Conservation (phyloP, 2,888 invertebrate genomes). For the Apocheima hispidaria region DNA sequence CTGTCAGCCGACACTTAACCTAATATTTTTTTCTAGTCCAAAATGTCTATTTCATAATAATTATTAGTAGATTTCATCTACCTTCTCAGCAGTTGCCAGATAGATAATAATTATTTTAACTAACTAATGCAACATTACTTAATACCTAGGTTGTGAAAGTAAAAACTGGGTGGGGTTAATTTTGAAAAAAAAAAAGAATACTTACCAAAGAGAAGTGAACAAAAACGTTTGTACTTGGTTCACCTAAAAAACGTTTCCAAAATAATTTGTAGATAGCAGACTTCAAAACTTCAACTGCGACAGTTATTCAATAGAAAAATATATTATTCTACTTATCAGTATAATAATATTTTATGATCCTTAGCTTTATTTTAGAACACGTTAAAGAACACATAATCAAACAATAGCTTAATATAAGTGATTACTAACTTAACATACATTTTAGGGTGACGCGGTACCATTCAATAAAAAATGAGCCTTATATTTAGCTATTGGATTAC, state of each 20-base stretch:
- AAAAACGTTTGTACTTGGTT: constrained; percentile 61
- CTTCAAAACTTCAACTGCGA: constrained; percentile 11
- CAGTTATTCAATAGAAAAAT: constrained; percentile 33
- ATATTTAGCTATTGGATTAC: constrained; percentile 23
- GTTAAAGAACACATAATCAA: constrained; percentile 17
- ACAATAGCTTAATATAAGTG: constrained; percentile 19
- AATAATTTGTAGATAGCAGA: constrained; percentile 3
- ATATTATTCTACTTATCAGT: constrained; percentile 42
- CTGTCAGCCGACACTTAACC: constrained; percentile 66
- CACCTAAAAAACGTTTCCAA: constrained; percentile 44
- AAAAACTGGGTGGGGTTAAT: constrained; percentile 58
- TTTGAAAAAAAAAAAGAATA: constrained; percentile 58
- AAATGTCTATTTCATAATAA: constrained; percentile 52
- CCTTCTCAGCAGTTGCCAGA: constrained; percentile 55
- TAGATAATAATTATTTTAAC: constrained; percentile 59
- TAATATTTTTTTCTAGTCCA: constrained; percentile 67
- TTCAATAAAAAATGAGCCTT: not conserved
- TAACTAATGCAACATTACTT: constrained; percentile 59
- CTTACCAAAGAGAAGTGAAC: constrained; percentile 62
- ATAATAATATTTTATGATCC: constrained; percentile 30
- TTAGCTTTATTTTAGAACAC: constrained; percentile 29
- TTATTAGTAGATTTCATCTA: constrained; percentile 80
- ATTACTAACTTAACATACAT: constrained; percentile 13
- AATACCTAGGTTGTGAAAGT: constrained; percentile 62
- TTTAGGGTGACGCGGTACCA: constrained; percentile 8